Base-by-base conservation (phyloP, 2,113 vertebrate genomes). In the Physeter macrocephalus region DNA sequence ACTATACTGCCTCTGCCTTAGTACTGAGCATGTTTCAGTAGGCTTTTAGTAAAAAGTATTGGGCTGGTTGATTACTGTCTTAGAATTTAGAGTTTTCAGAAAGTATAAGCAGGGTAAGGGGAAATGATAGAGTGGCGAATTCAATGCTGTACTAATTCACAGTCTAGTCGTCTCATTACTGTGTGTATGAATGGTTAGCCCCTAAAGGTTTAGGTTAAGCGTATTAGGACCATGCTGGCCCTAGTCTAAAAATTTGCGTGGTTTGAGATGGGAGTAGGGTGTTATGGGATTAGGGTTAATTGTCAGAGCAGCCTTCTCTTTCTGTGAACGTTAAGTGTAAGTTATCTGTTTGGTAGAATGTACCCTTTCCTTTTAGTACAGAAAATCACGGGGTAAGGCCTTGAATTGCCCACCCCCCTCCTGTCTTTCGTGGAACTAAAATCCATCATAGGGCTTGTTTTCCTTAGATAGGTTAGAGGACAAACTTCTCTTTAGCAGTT, bases 401-500 rank as follows among this genome's bases (percentile, higher is more conserved):
- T 25, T 61, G 64, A 39, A 3, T 82, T 34, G 14, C 5, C 17
- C 59, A 6, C 6, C 14, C 13, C 5, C 11, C 59, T 11, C 15
- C 11, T 31, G 23, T 11, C 31, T 78, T 69, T 25, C n/a, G 36
- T 67, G 66, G 49, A 71, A n/a, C 86, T 82, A 6, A 84, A 88
- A 67, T 88, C n/a, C 36, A 8, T 13, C 61, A 25, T 4, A 46
- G 75, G 39, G 17, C 43, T 95, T 67, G 31, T 67, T 96, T 90
- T 82, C 92, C 83, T 74, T 81, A 46, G 29, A 57, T 41, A 74
- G 43, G n/a, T 23, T 84, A 69, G 80, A 82, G 64, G 92, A 88
- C 64, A 94, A 9, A 43, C 57, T 97, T 97, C 46, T 95, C 69
- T 74, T 54, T 87, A 93, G 18, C 88, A 74, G 31, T 69, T 71